A percentile compares a stretch with the other conserved stretches of the same genome.
Conservation (phyloP, 2,888 invertebrate genomes). For the Machimus rusticus region DNA sequence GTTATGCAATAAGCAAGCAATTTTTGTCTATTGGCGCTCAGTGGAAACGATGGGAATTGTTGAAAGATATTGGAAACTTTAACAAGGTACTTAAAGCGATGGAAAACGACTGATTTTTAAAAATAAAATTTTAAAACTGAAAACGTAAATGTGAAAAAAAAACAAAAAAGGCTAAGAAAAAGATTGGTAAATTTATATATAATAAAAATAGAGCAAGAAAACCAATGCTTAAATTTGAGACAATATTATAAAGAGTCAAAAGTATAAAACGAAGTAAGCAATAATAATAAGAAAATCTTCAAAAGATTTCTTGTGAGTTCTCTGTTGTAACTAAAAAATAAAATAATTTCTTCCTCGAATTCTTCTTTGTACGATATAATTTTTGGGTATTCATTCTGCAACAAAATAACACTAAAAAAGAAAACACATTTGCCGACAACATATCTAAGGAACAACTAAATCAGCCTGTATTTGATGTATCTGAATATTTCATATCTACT, state of each 20-base stretch:
- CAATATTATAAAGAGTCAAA: conserved; percentile 25
- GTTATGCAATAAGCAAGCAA: not conserved
- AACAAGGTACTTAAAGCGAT: not conserved
- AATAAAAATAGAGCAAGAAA: not conserved
- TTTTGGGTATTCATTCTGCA: not conserved
- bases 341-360: not conserved
- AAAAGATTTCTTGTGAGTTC: not conserved
- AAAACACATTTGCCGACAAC: not conserved
- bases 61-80: not conserved
- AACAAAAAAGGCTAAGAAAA: not conserved
- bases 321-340: not conserved
- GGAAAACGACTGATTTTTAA: conserved; percentile 2
- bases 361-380: not conserved
- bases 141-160: not conserved
- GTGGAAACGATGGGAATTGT: not conserved
- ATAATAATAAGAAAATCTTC: conserved; percentile 2
- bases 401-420: not conserved
- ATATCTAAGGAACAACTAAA: not conserved
- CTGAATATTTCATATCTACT: conserved; percentile 20
- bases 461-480: not conserved
- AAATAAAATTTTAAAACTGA: not conserved
- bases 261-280: conserved; percentile 24
- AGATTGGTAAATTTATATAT: not conserved
- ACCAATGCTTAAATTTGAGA: conserved; percentile 7
- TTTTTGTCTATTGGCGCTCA: not conserved